phyloP scores from a whole-genome alignment of 23 tunicate species.

The Trididemnum clinides region DNA sequence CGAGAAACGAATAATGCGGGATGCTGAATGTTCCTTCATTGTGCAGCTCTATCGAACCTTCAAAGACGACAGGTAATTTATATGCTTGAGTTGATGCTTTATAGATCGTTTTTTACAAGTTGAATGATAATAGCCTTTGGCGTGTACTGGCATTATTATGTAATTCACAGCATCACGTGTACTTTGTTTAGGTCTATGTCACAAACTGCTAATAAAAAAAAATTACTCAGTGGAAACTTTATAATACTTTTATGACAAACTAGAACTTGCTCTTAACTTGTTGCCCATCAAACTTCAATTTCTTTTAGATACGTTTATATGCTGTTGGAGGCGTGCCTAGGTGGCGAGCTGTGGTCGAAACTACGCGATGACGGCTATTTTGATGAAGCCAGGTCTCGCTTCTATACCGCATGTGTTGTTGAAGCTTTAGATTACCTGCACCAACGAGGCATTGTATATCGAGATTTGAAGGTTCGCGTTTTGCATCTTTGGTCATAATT shows the following conservation, averaged over 20 bases:
- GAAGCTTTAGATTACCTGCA: slow-evolving; percentile 96
- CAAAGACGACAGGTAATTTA: slow-evolving; percentile 52
- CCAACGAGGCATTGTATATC: slow-evolving; percentile 62
- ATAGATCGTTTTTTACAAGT: no score
- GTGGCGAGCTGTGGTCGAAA: slow-evolving; percentile 93
- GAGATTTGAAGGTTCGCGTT: slow-evolving; percentile 84
- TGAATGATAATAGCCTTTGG: no score
- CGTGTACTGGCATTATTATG: no score
- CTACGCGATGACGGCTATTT: slow-evolving; percentile 76
- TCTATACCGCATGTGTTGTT: slow-evolving; percentile 92
- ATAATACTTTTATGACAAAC: no score
- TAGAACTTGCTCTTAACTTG: no score
- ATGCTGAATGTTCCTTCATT: slow-evolving; percentile 72
- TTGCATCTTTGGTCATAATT: no score
- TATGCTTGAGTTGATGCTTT: background rate
- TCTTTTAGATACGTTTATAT: slow-evolving; percentile 83
- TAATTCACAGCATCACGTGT: no score
- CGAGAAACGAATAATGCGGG: slow-evolving; percentile 78
- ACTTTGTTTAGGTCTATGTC: no score
- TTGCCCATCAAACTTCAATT: no score
- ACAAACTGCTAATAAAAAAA: no score
- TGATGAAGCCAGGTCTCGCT: slow-evolving; percentile 73
- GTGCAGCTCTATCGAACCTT: slow-evolving; percentile 73
- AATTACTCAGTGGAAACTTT: no score
- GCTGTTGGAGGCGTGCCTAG: slow-evolving; percentile 94